These are phyloP conservation scores for Apodemus speciosus DNA, from an alignment of 2,113 vertebrate species.

Conservation along the genomic window DNA sequence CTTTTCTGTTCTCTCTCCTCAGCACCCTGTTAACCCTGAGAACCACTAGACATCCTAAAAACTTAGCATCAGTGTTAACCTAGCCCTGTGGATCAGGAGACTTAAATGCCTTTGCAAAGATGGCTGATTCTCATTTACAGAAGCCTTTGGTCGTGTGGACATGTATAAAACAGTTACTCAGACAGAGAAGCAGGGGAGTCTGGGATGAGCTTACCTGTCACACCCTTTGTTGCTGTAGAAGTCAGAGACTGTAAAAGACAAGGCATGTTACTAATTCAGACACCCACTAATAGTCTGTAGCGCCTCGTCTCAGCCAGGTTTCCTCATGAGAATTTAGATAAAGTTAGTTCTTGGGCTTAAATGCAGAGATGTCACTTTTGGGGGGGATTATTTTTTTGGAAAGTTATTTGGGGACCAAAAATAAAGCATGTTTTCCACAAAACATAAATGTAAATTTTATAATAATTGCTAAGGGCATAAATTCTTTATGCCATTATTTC, in stretches of 20 bases:
- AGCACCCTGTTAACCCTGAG: not conserved
- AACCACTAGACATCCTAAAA: not conserved
- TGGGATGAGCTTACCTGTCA: not conserved
- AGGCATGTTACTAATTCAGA: not conserved
- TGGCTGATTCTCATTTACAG: not conserved
- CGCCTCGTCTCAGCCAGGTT: too few relatives aligned
- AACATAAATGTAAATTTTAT: slow-evolving; percentile 47
- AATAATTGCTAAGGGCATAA: not conserved
- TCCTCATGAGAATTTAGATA: too few relatives aligned
- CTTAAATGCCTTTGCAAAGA: too few relatives aligned
- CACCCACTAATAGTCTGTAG: too few relatives aligned
- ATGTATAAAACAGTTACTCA: not conserved
- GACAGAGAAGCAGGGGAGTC: not conserved
- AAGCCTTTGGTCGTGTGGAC: not conserved
- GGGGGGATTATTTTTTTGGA: not conserved
- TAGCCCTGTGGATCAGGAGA: not conserved
- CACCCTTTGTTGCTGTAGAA: not conserved
- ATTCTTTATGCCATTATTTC: not conserved
- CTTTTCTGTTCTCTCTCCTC: not conserved
- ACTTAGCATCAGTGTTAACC: not conserved
- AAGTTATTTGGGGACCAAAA: not conserved
- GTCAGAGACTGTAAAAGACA: not conserved
- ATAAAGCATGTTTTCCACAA: not conserved
- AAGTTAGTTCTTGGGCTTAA: slow-evolving; percentile 26
- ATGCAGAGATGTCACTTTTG: not conserved